Base-by-base conservation (phyloP, 1,140 invertebrate genomes). In the Drosophila sp. region DNA sequence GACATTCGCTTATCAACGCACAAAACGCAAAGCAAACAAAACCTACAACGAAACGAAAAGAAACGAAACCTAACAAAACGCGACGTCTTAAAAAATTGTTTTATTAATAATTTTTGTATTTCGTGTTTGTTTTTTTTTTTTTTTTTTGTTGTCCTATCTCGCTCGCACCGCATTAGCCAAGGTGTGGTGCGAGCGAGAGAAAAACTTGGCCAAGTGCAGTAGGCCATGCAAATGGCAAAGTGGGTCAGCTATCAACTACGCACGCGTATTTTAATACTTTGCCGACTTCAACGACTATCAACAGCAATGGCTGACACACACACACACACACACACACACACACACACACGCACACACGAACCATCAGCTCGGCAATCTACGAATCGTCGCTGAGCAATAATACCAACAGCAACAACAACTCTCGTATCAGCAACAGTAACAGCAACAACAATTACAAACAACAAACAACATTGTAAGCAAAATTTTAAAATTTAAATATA, bases 181-280 rank as follows among this genome's bases (percentile, higher is more conserved):
- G 63, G 36, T 64, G 65, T 25, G 56, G 46, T 38, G 59, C n/a
- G 61, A 90, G 63, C 46, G 81, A 72, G 82, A 90, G 73, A 90
- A 90, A 90, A 90, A 90, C 72, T 90, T 90, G 89, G 89, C 80
- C 89, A 90, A 90, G 89, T 90, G 89, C 89, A 90, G 89, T 90
- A 90, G 89, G 89, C 89, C 89, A 90, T 90, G 89, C 89, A 90
- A 90, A 90, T 87, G 80, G 78, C 54, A 79, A 90, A 90, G 89
- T 90, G 80, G 89, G 89, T 90, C 89, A 90, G 73, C 83, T 84
- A 84, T 86, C 74, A 80, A 84, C 74, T 80, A 69, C 67, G 50
- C 34, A 71, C 56, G 45, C 66, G 66, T 57, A 61, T 70, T 61
- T 56, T 45, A 54, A 45, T 69, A 67, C 57, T 67, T n/a, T 59